Evolutionary conservation across 2,797 vertebrate genomes (phyloP).

Genomic region (Oryzias dopingdopingensis): DNA sequence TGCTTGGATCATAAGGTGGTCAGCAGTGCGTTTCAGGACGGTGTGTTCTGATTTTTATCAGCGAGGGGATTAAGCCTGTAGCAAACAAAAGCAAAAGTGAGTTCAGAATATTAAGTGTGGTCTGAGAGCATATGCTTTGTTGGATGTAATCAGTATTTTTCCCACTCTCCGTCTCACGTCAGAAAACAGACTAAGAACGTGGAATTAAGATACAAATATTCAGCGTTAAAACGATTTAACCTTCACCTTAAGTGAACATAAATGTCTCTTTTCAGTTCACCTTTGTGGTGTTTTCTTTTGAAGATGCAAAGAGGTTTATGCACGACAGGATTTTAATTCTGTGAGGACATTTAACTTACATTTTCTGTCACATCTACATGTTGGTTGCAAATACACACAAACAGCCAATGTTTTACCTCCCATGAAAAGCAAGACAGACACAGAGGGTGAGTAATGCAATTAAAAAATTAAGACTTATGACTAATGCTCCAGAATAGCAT

Average conservation of each 20-base stretch:
- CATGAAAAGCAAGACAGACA: conserved; percentile 1
- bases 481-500: neutral
- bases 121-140: neutral
- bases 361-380: conserved; percentile 14
- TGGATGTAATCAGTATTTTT: conserved; percentile 3
- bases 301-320: too few relatives aligned
- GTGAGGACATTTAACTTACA: neutral
- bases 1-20: neutral
- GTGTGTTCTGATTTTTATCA: conserved; percentile 16
- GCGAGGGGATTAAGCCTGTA: neutral
- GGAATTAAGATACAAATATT: neutral
- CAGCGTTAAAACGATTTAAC: neutral
- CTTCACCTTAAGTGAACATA: conserved; percentile 3
- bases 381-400: conserved; percentile 1
- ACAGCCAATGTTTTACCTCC: conserved; percentile 8
- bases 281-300: conserved; percentile 14
- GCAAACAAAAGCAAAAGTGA: conserved; percentile 29
- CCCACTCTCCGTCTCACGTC: neutral
- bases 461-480: conserved; percentile 2
- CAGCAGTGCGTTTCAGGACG: neutral
- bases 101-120: conserved; percentile 6
- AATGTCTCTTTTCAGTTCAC: neutral
- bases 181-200: conserved; percentile 10
- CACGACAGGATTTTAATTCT: neutral
- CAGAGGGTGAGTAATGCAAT: neutral